A percentile compares a stretch with the other conserved stretches of the same genome.
These are phyloP conservation scores for Yponomeuta plumbellus DNA, from an alignment of 2,888 invertebrate species.

Conservation along the genomic window DNA sequence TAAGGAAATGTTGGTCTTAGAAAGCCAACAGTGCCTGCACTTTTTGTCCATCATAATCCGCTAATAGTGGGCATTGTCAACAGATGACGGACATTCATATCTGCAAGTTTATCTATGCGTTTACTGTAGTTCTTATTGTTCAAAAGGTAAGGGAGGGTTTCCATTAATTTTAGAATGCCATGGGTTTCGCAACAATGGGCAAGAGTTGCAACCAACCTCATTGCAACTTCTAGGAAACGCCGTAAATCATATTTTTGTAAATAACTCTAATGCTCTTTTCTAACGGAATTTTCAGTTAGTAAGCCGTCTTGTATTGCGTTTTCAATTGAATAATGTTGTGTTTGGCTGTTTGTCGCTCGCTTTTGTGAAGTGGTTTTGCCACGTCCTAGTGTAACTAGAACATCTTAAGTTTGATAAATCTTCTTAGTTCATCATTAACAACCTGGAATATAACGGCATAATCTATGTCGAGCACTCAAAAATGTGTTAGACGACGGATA, in stretches of 20 bases:
- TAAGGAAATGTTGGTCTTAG: background rate
- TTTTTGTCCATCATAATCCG: slow-evolving; percentile 70
- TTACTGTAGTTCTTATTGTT: slow-evolving; percentile 26
- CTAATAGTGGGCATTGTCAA: slow-evolving; percentile 73
- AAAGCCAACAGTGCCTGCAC: slow-evolving; percentile 55
- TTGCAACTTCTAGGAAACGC: slow-evolving; percentile 43
- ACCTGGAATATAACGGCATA: too few species aligned
- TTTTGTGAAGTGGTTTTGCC: background rate
- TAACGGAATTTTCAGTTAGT: background rate
- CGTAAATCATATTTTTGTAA: slow-evolving; percentile 65
- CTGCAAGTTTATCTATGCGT: slow-evolving; percentile 24
- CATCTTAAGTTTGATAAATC: too few species aligned
- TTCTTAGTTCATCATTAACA: too few species aligned
- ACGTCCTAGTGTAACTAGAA: background rate
- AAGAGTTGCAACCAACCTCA: slow-evolving; percentile 51
- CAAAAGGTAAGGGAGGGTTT: background rate
- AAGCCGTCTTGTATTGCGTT: slow-evolving; percentile 14
- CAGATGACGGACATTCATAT: slow-evolving; percentile 56
- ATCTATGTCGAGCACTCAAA: too few species aligned
- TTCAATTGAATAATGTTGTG: slow-evolving; percentile 5
- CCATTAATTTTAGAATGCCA: background rate
- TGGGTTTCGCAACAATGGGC: slow-evolving; percentile 46
- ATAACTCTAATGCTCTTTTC: slow-evolving; percentile 1
- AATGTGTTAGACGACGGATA: too few species aligned
- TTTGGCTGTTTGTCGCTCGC: background rate